Evolutionary conservation across 2,113 vertebrate species (phyloP), one percentile per base, ranked within the genome.

Genomic region (Nothobranchius furzeri): DNA sequence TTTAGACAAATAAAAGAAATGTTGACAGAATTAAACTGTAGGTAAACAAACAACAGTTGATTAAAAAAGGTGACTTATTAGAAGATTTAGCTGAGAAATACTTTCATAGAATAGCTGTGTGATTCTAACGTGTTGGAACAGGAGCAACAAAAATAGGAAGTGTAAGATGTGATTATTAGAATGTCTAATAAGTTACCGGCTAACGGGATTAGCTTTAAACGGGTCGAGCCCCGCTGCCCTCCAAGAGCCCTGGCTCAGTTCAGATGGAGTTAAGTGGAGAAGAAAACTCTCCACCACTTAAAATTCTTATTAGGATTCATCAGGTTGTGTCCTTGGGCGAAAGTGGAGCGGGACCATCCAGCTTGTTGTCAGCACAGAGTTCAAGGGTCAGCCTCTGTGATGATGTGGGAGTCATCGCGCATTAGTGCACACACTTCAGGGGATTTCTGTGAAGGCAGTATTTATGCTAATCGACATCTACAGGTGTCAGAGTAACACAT

Each of bases 371-470:
- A 53, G 11, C 17, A 13, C 49, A 45, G n/a, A 17, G 53, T 36
- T 59, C 57, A 59, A 24, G 40, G 13, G n/a, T 58, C 25, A 36
- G 13, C 53, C 6, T 55, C 56, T 20, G 40, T 43, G 56, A 58
- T 20, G 56, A 12, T 20, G 40, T 43, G n/a, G 11, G 37, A 40
- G 40, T 50, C 48, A n/a, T 48, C 47, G n/a, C 37, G 37, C 56
- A 43, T 58, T 58, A 20, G 37, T 20, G 37, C 15, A 58, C 56
- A 58, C 56, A 9, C 24, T 12, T 35, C 7, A 12, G 53, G 25
- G 13, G 24, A 24, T 42, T 24, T 8, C 40, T 43, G 40, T 24
- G 40, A 59, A 43, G 56, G 40, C 17, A 45, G 12, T 20, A 59
- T 45, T 45, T 45, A 45, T 59, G 40, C 57, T 59, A 45, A 45